phyloP scores from a whole-genome alignment of 2,113 vertebrate species.

The Larimichthys polyactis region DNA sequence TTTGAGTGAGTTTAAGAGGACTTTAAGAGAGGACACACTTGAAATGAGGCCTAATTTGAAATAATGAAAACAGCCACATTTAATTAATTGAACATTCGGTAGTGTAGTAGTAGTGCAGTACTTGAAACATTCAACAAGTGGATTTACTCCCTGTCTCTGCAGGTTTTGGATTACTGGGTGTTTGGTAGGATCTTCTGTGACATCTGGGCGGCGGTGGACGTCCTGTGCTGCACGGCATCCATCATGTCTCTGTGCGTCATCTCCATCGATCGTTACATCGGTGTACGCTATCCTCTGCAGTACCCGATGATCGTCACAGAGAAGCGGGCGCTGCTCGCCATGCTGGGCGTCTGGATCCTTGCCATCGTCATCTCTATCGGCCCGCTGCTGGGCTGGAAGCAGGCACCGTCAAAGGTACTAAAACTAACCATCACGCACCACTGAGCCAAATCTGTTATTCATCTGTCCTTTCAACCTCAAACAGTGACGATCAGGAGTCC shows the following conservation, averaged over 20 bases:
- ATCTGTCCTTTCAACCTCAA: not conserved
- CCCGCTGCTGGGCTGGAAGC: constrained; percentile 77
- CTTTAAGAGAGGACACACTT: too few relatives aligned
- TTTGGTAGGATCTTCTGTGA: constrained; percentile 77
- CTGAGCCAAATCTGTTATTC: not conserved
- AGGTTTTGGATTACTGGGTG: constrained; percentile 75
- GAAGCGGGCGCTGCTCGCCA: constrained; percentile 69
- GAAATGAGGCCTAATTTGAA: too few relatives aligned
- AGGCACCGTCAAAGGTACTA: constrained; percentile 63
- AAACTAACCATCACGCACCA: constrained; percentile 18
- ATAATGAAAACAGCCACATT: too few relatives aligned
- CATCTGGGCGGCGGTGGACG: constrained; percentile 78
- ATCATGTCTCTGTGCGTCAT: constrained; percentile 78
- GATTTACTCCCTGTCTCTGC: not conserved
- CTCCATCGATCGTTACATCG: constrained; percentile 77
- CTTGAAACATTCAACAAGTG: not conserved
- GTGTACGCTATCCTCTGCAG: constrained; percentile 72
- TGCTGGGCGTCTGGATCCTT: constrained; percentile 74
- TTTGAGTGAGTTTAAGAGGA: too few relatives aligned
- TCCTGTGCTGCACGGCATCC: constrained; percentile 77
- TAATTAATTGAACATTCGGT: too few relatives aligned
- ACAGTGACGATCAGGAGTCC: too few relatives aligned
- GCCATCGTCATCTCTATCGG: constrained; percentile 75
- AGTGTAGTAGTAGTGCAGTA: too few relatives aligned
- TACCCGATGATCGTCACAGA: constrained; percentile 70